These are phyloP conservation scores for Enteromius thamalakanensis DNA, from an alignment of 2,797 vertebrate genomes.

Conservation along the genomic window DNA sequence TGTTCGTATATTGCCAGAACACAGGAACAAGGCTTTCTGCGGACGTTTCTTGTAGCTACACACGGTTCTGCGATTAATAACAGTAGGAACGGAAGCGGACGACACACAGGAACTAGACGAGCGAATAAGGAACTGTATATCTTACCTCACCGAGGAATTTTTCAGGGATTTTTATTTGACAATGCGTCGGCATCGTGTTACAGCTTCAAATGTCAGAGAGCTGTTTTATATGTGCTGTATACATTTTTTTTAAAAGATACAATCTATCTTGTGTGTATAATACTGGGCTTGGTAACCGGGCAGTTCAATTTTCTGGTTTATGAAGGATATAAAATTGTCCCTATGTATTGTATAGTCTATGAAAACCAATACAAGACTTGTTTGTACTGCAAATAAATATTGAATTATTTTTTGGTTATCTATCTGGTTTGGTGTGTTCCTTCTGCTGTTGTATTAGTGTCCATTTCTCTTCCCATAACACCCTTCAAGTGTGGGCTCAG, in stretches of 20 bases:
- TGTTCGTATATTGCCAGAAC: slow-evolving; percentile 80
- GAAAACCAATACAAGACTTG: slow-evolving; percentile 92
- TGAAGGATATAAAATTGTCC: slow-evolving; percentile 90
- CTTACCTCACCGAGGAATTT: slow-evolving; percentile 95
- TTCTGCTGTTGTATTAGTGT: neutral
- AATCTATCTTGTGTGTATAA: slow-evolving; percentile 82
- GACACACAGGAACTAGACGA: slow-evolving; percentile 67
- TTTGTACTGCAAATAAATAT: slow-evolving; percentile 99
- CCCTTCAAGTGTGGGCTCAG: neutral
- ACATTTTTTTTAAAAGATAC: slow-evolving; percentile 84
- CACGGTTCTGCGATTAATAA: slow-evolving; percentile 64
- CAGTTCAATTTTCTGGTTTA: slow-evolving; percentile 87
- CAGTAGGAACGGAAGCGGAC: slow-evolving; percentile 56
- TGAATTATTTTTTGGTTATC: slow-evolving; percentile 96
- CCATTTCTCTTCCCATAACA: neutral
- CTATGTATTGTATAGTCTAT: slow-evolving; percentile 85
- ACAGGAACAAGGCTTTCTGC: slow-evolving; percentile 82
- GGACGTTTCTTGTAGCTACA: slow-evolving; percentile 79
- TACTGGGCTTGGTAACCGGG: slow-evolving; percentile 84
- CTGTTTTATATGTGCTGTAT: slow-evolving; percentile 89
- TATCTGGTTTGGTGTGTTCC: slow-evolving; percentile 30
- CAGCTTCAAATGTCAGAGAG: slow-evolving; percentile 85
- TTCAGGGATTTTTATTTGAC: slow-evolving; percentile 94
- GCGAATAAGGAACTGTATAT: slow-evolving; percentile 77
- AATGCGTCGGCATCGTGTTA: slow-evolving; percentile 89